Base-by-base conservation (phyloP, 2,888 invertebrate species). In the Cryptophagus acutangulus region DNA sequence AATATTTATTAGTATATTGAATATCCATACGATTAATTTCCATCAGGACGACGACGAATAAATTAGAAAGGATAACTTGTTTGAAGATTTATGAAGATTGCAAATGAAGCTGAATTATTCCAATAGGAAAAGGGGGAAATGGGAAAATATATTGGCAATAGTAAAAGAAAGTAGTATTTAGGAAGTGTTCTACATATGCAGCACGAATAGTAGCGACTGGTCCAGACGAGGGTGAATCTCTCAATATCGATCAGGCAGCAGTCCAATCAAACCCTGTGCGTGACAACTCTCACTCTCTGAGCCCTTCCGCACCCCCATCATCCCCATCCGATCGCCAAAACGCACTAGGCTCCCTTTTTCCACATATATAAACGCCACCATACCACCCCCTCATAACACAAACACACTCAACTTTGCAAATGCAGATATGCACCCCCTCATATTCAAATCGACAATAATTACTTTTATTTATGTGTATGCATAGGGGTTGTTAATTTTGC, bases 261-360 rank as follows among this genome's bases (percentile, higher is more conserved):
- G 68, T 62, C 69, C 69, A 69, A 69, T 69, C 68, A 69, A 69
- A 66, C 66, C 62, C 59, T 67, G 69, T 69, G 69, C 69, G 69
- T 69, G 69, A 69, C 68, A 69, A 66, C 66, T 67, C 65, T 67
- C 67, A 62, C 67, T 67, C 61, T 63, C 60, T 54, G 55, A 45
- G 54, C 57, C 59, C 58, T 55, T 57, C 52, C 47, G 47, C 52
- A 49, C 54, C 50, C 52, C 55, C 51, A 50, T 52, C 46, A 46
- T 40, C 50, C 31, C 31, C 31, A 31, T 31, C 31, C 31, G 31
- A 16, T 31, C 31, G 31, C 31, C 26, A 13, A 26, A 26, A 31
- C 31, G 31, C 31, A 15, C 31, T 28, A 12, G 28, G 8, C 16
- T 16, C 46, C 46, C 38, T n/a, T n/a, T n/a, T n/a, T n/a, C n/a